These are phyloP conservation scores for Drosophila prostipennis DNA, from an alignment of 2,888 invertebrate genomes.

Conservation along the genomic window DNA sequence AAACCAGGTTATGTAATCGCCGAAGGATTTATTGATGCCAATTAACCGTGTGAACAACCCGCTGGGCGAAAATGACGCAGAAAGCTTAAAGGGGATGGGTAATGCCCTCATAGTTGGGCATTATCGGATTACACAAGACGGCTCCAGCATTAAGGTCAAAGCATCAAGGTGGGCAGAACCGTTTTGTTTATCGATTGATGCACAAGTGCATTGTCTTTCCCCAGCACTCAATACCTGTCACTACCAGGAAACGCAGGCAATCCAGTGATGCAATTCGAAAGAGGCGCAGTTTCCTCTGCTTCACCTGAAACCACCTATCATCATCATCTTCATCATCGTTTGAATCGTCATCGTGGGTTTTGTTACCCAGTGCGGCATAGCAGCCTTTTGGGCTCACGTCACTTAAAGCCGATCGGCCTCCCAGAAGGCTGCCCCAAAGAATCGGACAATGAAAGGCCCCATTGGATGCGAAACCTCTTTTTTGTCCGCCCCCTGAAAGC, in stretches of 20 bases:
- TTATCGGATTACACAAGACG: conserved; percentile 48
- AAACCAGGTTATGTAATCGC: conserved; percentile 25
- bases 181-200: conserved; percentile 54
- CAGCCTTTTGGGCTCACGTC: conserved; percentile 29
- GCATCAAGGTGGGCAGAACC: conserved; percentile 36
- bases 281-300: conserved; percentile 21
- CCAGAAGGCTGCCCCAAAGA: conserved; percentile 54
- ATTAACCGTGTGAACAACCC: conserved; percentile 1
- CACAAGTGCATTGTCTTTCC: conserved; percentile 41
- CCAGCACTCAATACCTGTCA: conserved; percentile 52
- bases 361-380: conserved; percentile 11
- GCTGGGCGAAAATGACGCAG: conserved; percentile 22
- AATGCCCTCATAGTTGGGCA: conserved; percentile 5
- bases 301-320: not conserved
- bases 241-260: conserved; percentile 26
- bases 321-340: not conserved
- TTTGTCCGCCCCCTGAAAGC: not conserved
- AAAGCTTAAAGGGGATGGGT: not conserved
- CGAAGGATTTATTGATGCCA: conserved; percentile 11
- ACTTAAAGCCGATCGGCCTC: conserved; percentile 9
- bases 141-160: conserved; percentile 56
- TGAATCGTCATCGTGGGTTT: not conserved
- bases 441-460: conserved; percentile 16
- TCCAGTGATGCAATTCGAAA: conserved; percentile 47
- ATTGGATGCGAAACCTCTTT: not conserved